Percentiles rank a stretch among this genome's conserved stretches.
These are phyloP conservation scores for Scaeva pyrastri DNA, from an alignment of 2,888 invertebrate species.

Conservation along the genomic window DNA sequence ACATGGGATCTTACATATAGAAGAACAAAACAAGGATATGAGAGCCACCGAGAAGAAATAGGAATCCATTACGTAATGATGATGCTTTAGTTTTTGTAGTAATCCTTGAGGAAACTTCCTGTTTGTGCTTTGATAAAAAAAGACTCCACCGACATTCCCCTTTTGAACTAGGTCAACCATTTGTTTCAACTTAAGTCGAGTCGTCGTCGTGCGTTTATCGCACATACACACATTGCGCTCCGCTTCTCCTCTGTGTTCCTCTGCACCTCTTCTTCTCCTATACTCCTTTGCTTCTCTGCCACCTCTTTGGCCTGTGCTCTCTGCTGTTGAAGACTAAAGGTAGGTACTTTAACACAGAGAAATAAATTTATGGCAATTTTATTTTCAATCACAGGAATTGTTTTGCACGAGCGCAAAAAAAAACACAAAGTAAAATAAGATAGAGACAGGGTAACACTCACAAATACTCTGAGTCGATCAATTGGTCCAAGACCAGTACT, in stretches of 20 bases:
- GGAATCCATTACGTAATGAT: slow-evolving; percentile 75
- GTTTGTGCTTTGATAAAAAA: slow-evolving; percentile 68
- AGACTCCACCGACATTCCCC: slow-evolving; percentile 39
- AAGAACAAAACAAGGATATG: slow-evolving; percentile 19
- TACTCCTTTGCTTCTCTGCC: no score
- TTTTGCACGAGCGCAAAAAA: slow-evolving; percentile 58
- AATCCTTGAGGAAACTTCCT: slow-evolving; percentile 74
- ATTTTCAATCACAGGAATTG: slow-evolving; percentile 75
- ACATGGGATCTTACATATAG: slow-evolving; percentile 3
- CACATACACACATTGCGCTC: slow-evolving; percentile 23
- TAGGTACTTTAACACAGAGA: slow-evolving; percentile 30
- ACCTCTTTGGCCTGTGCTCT: not conserved
- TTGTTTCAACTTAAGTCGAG: slow-evolving; percentile 69
- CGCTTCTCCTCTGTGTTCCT: not conserved
- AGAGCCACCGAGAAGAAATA: slow-evolving; percentile 37
- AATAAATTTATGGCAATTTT: slow-evolving; percentile 74
- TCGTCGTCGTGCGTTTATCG: slow-evolving; percentile 58
- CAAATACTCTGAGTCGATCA: not conserved
- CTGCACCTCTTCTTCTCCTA: no score
- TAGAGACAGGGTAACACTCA: slow-evolving; percentile 8
- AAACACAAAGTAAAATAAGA: not conserved
- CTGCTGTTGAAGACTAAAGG: slow-evolving; percentile 11
- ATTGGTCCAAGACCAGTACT: no score
- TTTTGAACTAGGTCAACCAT: slow-evolving; percentile 71
- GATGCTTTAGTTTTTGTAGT: slow-evolving; percentile 70